A percentile compares a stretch with the other conserved stretches of the same genome.
phyloP scores from a whole-genome alignment of 2,113 vertebrate species.

The Orcinus orca region DNA sequence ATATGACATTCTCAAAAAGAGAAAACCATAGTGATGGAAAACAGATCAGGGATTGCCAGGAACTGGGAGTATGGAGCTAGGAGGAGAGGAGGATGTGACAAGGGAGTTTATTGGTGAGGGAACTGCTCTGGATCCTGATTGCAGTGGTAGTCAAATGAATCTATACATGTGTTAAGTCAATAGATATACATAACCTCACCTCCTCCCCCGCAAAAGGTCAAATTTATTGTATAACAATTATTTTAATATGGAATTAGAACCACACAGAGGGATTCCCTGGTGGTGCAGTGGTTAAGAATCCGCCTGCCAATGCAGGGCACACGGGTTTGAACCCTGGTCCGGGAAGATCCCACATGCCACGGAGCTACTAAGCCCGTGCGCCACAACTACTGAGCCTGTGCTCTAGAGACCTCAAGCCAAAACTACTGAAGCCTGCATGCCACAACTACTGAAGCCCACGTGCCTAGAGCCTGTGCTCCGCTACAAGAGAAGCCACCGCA shows the following conservation, averaged over 20 bases:
- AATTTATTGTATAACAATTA: neutral
- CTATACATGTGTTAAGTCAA: neutral
- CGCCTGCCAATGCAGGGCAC: no score
- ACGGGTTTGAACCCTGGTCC: no score
- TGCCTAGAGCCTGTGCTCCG: no score
- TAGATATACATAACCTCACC: neutral
- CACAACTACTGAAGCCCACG: no score
- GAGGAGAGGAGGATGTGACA: neutral
- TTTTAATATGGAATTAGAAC: conserved; percentile 15
- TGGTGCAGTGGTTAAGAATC: no score
- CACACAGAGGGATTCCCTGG: neutral
- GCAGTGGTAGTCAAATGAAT: neutral
- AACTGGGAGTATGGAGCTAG: neutral
- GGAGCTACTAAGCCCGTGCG: no score
- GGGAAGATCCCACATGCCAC: no score
- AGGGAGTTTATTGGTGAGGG: neutral
- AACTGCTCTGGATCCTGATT: neutral
- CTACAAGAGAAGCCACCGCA: no score
- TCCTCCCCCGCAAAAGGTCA: neutral
- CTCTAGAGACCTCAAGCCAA: no score
- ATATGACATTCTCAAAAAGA: neutral
- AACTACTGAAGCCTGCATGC: no score
- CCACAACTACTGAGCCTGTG: no score
- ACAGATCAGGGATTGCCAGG: neutral
- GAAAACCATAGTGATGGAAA: neutral